A percentile compares a stretch with the other conserved stretches of the same genome.
phyloP scores from a whole-genome alignment of 2,113 vertebrate genomes.

The Mobula birostris region DNA sequence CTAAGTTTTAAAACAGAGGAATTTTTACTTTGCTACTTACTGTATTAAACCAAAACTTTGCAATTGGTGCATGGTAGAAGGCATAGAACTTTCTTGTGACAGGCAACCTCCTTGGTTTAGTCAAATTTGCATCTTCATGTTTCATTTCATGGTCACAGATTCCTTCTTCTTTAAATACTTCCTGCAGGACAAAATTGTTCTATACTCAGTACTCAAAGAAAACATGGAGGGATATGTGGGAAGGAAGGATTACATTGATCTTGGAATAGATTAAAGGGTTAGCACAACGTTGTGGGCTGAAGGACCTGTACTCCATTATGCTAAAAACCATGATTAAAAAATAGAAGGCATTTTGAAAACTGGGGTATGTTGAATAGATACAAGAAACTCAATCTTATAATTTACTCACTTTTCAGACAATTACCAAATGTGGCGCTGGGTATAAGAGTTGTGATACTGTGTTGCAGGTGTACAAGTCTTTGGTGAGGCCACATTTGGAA shows the following conservation, averaged over 20 bases:
- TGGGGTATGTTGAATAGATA: not conserved
- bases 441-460: no score
- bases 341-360: not conserved
- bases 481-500: no score
- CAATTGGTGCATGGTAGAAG: conserved; percentile 96
- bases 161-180: conserved; percentile 86
- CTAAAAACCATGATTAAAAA: no score
- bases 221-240: no score
- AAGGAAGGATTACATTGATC: no score
- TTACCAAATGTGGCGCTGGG: no score
- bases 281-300: no score
- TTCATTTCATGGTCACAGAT: conserved; percentile 69
- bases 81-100: conserved; percentile 91
- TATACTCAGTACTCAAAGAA: not conserved
- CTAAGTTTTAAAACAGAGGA: not conserved
- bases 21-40: conserved; percentile 54
- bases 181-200: conserved; percentile 55
- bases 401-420: not conserved
- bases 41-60: conserved; percentile 98
- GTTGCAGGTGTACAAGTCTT: no score
- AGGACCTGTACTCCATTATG: not conserved
- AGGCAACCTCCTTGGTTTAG: conserved; percentile 82
- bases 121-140: conserved; percentile 73
- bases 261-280: no score
- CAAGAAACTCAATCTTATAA: not conserved